Percentiles rank a stretch among this genome's conserved stretches.
phyloP scores from a whole-genome alignment of 2,797 vertebrate species.

The Enteromius viviparus region DNA sequence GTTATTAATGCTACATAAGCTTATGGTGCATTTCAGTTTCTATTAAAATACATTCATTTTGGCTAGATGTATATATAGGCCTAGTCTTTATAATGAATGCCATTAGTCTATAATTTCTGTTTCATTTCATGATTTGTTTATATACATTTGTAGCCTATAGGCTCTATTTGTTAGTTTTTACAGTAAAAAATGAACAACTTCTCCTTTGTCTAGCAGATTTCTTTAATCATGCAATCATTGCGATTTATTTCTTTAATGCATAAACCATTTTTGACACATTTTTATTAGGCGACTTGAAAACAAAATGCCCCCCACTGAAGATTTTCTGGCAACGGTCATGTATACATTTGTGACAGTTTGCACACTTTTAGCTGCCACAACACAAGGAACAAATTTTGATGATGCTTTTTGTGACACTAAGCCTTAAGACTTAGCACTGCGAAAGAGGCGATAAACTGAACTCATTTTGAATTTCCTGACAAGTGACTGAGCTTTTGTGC shows the following conservation, averaged over 20 bases:
- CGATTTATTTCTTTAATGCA: too few species aligned
- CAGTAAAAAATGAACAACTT: too few species aligned
- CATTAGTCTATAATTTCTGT: too few species aligned
- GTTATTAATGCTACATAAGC: too few species aligned
- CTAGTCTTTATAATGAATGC: not conserved
- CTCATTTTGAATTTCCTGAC: not conserved
- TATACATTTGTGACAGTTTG: not conserved
- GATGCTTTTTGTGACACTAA: not conserved
- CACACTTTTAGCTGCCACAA: conserved; percentile 1
- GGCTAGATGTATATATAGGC: not conserved
- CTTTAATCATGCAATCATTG: not conserved
- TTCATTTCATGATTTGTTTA: not conserved
- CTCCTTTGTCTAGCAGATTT: too few species aligned
- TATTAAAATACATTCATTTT: not conserved
- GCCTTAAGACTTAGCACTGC: not conserved
- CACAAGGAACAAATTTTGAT: not conserved
- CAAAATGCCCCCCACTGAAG: too few species aligned
- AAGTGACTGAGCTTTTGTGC: not conserved
- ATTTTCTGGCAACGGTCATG: too few species aligned
- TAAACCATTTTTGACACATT: not conserved
- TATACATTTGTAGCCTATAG: not conserved
- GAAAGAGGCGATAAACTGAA: not conserved
- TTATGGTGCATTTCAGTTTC: too few species aligned
- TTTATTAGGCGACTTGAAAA: not conserved
- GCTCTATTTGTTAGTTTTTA: too few species aligned